A percentile compares a stretch with the other conserved stretches of the same genome.
phyloP scores from a whole-genome alignment of 1,140 invertebrate genomes.

The Neodiprion pinetum region DNA sequence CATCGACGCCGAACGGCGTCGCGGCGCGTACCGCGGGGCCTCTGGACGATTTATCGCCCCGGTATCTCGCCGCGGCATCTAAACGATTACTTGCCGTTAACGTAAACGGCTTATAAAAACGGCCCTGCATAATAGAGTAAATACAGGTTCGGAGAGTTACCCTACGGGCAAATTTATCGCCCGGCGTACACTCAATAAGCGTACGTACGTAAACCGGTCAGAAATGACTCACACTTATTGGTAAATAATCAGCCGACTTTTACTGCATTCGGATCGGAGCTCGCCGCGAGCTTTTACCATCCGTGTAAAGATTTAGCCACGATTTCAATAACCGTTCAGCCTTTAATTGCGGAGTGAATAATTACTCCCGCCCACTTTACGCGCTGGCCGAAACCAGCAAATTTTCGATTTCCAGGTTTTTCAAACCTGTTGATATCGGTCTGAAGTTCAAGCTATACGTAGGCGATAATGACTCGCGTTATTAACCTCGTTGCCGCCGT shows the following conservation, averaged over 20 bases:
- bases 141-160: slow-evolving; percentile 54
- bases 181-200: slow-evolving; percentile 39
- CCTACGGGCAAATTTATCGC: slow-evolving; percentile 53
- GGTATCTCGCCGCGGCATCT: slow-evolving; percentile 57
- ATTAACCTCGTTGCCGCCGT: no score
- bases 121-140: slow-evolving; percentile 61
- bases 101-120: slow-evolving; percentile 56
- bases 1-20: slow-evolving; percentile 32
- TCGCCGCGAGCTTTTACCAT: neutral
- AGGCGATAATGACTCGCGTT: no score
- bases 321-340: no score
- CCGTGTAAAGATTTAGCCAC: neutral
- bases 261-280: neutral
- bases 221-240: no score
- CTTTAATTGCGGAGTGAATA: neutral
- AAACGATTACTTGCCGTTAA: slow-evolving; percentile 58
- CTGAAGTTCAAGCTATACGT: no score
- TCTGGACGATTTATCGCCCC: slow-evolving; percentile 50
- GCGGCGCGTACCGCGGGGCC: neutral
- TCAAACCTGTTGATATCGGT: no score
- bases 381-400: no score
- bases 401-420: no score
- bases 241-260: no score
- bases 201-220: neutral
- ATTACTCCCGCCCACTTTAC: neutral